Base-by-base conservation (phyloP, 2,888 invertebrate genomes). In the Neoitamus cyanurus region DNA sequence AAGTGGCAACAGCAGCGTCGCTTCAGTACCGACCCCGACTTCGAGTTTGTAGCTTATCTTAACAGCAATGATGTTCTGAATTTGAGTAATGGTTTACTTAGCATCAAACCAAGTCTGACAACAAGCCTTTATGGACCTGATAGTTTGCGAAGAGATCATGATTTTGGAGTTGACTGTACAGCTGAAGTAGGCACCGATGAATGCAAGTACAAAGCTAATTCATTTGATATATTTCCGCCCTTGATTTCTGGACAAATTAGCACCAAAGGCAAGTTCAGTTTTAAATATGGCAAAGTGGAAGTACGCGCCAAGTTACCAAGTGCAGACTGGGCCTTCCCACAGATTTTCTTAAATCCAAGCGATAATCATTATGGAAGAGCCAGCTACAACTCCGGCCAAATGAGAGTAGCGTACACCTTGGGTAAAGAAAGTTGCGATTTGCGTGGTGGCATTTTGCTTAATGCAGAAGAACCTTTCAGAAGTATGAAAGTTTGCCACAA, bases 311-410 rank as follows among this genome's bases (percentile, higher is more conserved):
- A 95, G 89, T 89, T 96, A 85, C 96, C 96, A 0, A 92, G 92
- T 83, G 95, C 96, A 9, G 94, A 95, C 87, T 96, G 96, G 95
- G 92, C 96, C 13, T 93, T 94, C 88, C 96, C 96, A 92, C 95
- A 94, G 88, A 90, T 96, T 9, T 94, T 92, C 87, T 88, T 96
- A 88, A 94, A 95, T 88, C 95, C 96, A 0, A 91, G 92, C 7
- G 91, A 93, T 68, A 91, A 92, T 36, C 90, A 91, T 0, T 96
- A 96, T 88, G 96, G 96, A 0, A 86, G 72, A 1, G 86, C 84
- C 0, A 86, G 89, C 75, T 90, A 90, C 86, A 92, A 93, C 1
- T 95, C 95, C 0, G 96, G 96, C 0, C 93, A 95, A 88, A 93
- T 97, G 84, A 93, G 95, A 85, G 91, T 97, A 5, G 96, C 95